These are phyloP conservation scores for Apamea epomidion DNA, from an alignment of 2,888 invertebrate genomes.

Conservation along the genomic window DNA sequence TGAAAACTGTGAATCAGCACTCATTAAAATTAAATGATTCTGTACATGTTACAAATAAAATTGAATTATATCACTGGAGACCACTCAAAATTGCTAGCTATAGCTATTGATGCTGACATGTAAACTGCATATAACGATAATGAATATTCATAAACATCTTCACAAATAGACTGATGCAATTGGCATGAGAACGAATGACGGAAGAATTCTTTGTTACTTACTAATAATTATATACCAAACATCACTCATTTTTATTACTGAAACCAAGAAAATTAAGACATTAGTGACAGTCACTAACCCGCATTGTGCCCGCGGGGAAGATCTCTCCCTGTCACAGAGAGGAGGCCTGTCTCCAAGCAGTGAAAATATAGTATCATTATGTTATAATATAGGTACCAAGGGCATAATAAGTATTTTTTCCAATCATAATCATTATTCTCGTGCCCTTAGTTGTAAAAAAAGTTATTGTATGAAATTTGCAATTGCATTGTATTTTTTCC, in stretches of 20 bases:
- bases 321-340: neutral
- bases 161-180: neutral
- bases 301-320: too few species aligned
- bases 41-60: neutral
- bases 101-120: neutral
- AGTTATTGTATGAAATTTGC: too few species aligned
- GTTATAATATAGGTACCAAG: neutral
- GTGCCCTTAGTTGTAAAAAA: too few species aligned
- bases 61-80: neutral
- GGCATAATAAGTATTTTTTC: neutral
- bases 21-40: slow-evolving; percentile 5
- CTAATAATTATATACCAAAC: neutral
- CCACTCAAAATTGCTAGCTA: neutral
- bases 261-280: neutral
- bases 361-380: neutral
- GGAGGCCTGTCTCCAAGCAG: neutral
- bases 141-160: slow-evolving; percentile 12
- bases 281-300: neutral
- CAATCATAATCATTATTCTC: neutral
- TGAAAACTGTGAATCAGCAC: slow-evolving; percentile 3
- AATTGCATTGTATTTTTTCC: too few species aligned
- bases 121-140: neutral
- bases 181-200: neutral
- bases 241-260: too few species aligned
- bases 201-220: neutral